phyloP scores from a whole-genome alignment of 2,113 vertebrate species.

The Cinclus mexicanus region DNA sequence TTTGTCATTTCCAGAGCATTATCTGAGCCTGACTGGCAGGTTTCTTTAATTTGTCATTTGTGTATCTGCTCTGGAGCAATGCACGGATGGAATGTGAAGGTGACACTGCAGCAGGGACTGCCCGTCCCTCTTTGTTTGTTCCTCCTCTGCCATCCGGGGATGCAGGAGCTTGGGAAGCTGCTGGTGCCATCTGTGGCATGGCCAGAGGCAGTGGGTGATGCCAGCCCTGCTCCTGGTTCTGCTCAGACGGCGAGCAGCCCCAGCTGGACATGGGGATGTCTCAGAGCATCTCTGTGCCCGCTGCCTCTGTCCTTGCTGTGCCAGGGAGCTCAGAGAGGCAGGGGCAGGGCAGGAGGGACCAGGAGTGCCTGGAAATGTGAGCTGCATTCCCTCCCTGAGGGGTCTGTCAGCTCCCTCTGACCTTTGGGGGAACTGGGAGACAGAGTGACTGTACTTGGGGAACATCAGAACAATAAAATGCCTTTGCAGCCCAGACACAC shows the following conservation, averaged over 20 bases:
- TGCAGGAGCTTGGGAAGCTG: not conserved
- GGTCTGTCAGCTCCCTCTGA: not conserved
- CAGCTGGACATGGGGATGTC: not conserved
- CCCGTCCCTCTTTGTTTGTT: not conserved
- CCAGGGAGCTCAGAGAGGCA: not conserved
- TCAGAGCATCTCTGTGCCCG: not conserved
- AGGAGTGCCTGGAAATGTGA: not conserved
- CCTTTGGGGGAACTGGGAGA: not conserved
- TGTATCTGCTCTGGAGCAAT: not conserved
- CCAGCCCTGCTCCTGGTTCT: not conserved
- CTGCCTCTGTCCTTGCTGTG: not conserved
- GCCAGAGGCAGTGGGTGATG: not conserved
- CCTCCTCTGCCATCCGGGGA: not conserved
- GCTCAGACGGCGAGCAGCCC: not conserved
- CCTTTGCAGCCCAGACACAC: not conserved
- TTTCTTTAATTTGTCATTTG: not conserved
- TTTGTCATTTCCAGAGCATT: not conserved
- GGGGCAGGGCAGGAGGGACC: not conserved
- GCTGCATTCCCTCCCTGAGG: not conserved
- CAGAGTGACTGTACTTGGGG: not conserved
- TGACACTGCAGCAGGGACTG: not conserved
- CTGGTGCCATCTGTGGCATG: slow-evolving; percentile 4
- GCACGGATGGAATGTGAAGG: not conserved
- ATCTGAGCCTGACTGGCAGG: not conserved
- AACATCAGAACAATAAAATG: not conserved